Evolutionary conservation across 2,113 vertebrate genomes (phyloP).

Genomic region (Manacus vitellinus): DNA sequence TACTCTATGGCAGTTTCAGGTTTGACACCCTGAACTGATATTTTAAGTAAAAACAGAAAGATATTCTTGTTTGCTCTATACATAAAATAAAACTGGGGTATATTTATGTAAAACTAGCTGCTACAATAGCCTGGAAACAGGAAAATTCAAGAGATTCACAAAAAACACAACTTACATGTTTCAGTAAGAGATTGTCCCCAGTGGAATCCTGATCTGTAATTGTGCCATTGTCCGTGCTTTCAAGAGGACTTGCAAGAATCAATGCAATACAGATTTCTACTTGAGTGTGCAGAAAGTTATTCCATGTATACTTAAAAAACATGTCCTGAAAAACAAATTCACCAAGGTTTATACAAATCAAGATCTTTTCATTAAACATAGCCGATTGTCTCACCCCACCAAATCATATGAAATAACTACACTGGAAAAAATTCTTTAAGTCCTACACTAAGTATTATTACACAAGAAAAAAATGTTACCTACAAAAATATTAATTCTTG

Average conservation of each 20-base stretch:
- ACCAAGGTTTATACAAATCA: background rate
- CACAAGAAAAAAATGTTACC: background rate
- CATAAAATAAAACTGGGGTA: background rate
- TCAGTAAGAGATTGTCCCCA: constrained; percentile 89
- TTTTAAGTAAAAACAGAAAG: background rate
- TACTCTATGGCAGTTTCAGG: background rate
- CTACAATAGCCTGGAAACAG: background rate
- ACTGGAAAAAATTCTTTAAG: background rate
- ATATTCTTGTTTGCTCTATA: background rate
- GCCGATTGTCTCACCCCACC: background rate
- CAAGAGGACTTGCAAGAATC: constrained; percentile 94
- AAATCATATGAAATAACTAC: background rate
- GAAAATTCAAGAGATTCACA: background rate
- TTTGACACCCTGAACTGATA: background rate
- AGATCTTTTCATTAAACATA: background rate
- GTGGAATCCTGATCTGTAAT: constrained; percentile 78
- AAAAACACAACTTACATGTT: constrained; percentile 82
- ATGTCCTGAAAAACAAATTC: constrained; percentile 84
- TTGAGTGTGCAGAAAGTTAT: constrained; percentile 98
- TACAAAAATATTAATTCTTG: background rate
- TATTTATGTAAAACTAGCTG: background rate
- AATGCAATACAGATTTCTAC: constrained; percentile 97
- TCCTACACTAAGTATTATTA: background rate
- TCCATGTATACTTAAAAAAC: constrained; percentile 99
- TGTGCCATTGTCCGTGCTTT: constrained; percentile 79